Base-by-base conservation (phyloP, 2,888 invertebrate genomes). In the Coleophora flavipennella region DNA sequence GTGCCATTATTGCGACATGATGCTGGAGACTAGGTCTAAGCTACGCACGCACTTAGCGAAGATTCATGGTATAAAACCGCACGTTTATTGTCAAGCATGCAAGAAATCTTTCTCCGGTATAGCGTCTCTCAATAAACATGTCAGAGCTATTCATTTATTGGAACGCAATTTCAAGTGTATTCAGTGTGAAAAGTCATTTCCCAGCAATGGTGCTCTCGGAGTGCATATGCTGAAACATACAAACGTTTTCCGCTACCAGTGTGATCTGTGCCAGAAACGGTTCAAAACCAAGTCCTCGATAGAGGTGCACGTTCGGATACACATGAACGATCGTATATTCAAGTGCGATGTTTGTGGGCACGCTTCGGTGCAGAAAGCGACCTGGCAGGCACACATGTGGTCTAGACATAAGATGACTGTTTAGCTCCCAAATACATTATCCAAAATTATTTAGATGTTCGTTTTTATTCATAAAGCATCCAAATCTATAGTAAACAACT, bases 191-290 rank as follows among this genome's bases (percentile, higher is more conserved):
- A 48, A 39, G 43, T 42, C 35, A 8, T 53, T 53, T 32, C 66
- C 61, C 42, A 51, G 57, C 1, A 59, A 63, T 35, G 56, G 55
- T 8, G 68, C 69, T 32, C 51, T 83, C 13, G 69, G 63, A 35
- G 57, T 61, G 9, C 83, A 81, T 43, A 65, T 72, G 62, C 59
- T 67, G 9, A 74, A 68, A 14, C 81, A 81, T 45, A 63, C 68
- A 0, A 71, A 64, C 0, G 50, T 55, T 3, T 68, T 60, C 39
- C 58, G 62, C 0, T 69, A 57, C 38, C 55, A 65, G 25, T 84
- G 83, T 41, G 53, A 57, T 2, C 49, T 75, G 0, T 84, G 84
- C 40, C 45, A 58, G 0, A 80, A 77, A 41, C 43, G 50, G 0
- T 70, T 57, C 42, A 52, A 52, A 2, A 48, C 62, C 11, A 43